Evolutionary conservation across 2,888 invertebrate species (phyloP), one percentile per base, ranked within the genome.

Genomic region (Toxonevra muliebris): DNA sequence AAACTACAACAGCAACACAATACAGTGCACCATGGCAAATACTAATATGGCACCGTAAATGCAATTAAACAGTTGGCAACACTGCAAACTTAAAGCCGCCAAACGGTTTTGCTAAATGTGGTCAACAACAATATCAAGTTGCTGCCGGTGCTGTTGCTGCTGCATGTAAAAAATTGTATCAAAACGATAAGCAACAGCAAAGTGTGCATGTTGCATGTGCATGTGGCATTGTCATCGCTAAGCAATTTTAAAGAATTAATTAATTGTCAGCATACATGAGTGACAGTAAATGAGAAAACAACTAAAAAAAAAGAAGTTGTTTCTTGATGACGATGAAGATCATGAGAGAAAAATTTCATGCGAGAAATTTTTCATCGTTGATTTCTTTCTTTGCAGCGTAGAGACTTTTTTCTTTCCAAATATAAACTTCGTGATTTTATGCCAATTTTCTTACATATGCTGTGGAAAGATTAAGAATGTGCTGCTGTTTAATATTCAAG

Each of bases 241-340:
- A 5, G 15, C 48, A 48, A 48, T 65, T 65, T 69, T 70, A 71
- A 73, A 70, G 71, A 73, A 73, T 73, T 73, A 73, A 73, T 73
- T 73, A 71, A 71, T 73, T 71, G 71, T 71, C 71, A 71, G 67
- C 63, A 45, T 61, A 66, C 69, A 42, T 58, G 45, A 66, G 68
- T 65, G 69, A 66, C 64, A 66, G 61, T 65, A 61, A 66, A 63
- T 65, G 69, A 45, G 59, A 19, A n/a, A n/a, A 15, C 50, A 4
- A 50, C n/a, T 15, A 50, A 11, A 13, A 57, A 20, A 11, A 12
- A 30, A n/a, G 57, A 19, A 57, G 57, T 20, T 9, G n/a, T n/a
- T 19, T 17, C 20, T n/a, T 12, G 40, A 30, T 20, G 57, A 40
- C 20, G 54, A n/a, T 30, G 55, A 5, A 55, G 8, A n/a, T n/a